These are phyloP conservation scores for Watersipora subatra DNA, from an alignment of 1,140 invertebrate genomes.

Conservation along the genomic window DNA sequence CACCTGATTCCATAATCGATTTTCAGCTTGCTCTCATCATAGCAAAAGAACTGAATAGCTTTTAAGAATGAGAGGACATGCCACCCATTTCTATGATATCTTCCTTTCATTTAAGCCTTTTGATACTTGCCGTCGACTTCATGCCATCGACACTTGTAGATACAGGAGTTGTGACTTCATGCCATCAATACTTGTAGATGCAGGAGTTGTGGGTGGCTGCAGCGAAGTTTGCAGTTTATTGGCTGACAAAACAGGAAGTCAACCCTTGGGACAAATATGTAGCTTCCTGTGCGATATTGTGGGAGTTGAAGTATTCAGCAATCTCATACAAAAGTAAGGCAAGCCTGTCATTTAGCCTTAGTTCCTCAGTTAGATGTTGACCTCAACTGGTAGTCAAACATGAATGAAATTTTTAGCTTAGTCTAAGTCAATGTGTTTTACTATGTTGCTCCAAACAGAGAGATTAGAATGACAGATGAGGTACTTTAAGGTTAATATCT, in stretches of 20 bases:
- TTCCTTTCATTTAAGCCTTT: not conserved
- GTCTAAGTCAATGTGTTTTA: not conserved
- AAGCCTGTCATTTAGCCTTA: not conserved
- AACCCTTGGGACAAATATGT: conserved; percentile 22
- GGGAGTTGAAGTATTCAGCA: conserved; percentile 29
- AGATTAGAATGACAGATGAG: too few species aligned
- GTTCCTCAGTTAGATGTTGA: not conserved
- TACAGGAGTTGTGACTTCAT: not conserved
- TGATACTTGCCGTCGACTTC: not conserved
- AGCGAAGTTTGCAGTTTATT: conserved; percentile 20
- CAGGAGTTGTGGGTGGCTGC: conserved; percentile 24
- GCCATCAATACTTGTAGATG: conserved; percentile 14
- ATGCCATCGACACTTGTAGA: not conserved
- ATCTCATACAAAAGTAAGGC: conserved; percentile 25
- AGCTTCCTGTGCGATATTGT: conserved; percentile 26
- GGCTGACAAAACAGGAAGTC: conserved; percentile 23
- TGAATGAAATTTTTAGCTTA: not conserved
- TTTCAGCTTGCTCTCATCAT: too few species aligned
- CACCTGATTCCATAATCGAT: too few species aligned
- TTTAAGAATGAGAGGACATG: not conserved
- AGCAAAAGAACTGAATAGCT: too few species aligned
- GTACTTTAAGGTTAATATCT: not conserved
- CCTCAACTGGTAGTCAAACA: too few species aligned
- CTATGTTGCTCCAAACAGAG: too few species aligned
- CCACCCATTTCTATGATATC: not conserved